phyloP scores from a whole-genome alignment of 1,140 invertebrate genomes.

The Brachionus manjavacas region DNA sequence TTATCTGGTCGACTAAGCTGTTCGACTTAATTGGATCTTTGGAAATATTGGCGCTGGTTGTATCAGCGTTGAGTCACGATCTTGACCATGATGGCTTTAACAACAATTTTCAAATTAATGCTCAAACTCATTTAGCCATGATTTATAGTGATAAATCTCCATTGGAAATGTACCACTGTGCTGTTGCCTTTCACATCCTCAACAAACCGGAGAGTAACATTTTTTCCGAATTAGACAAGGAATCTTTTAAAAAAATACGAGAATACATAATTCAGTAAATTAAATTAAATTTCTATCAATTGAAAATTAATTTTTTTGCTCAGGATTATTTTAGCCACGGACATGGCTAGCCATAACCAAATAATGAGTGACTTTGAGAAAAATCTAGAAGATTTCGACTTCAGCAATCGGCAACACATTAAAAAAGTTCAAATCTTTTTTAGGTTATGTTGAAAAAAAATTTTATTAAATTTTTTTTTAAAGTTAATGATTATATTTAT shows the following conservation, averaged over 20 bases:
- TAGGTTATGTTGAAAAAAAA: not conserved
- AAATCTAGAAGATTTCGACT: slow-evolving; percentile 43
- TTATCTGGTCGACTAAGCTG: slow-evolving; percentile 1
- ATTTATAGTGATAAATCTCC: slow-evolving; percentile 83
- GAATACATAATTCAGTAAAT: slow-evolving; percentile 43
- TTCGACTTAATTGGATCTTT: slow-evolving; percentile 65
- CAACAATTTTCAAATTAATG: slow-evolving; percentile 68
- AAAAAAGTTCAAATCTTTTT: not conserved
- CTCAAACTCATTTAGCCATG: slow-evolving; percentile 74
- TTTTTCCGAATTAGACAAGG: slow-evolving; percentile 64
- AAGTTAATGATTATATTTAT: slow-evolving; percentile 58
- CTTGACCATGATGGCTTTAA: slow-evolving; percentile 60
- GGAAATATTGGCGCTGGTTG: slow-evolving; percentile 72
- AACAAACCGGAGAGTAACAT: slow-evolving; percentile 70
- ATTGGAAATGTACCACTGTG: slow-evolving; percentile 81
- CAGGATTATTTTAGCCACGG: slow-evolving; percentile 57
- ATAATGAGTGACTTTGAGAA: slow-evolving; percentile 57
- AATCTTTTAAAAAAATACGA: slow-evolving; percentile 59
- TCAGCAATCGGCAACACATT: not conserved
- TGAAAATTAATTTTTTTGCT: slow-evolving; percentile 47
- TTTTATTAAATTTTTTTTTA: slow-evolving; percentile 13
- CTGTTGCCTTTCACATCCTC: slow-evolving; percentile 74
- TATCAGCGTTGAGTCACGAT: slow-evolving; percentile 71
- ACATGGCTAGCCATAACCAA: slow-evolving; percentile 57
- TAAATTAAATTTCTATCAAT: not conserved